Percentiles rank a stretch among this genome's conserved stretches.
These are phyloP conservation scores for Rhamphomyia laevipes DNA, from an alignment of 2,888 invertebrate genomes.

Conservation along the genomic window DNA sequence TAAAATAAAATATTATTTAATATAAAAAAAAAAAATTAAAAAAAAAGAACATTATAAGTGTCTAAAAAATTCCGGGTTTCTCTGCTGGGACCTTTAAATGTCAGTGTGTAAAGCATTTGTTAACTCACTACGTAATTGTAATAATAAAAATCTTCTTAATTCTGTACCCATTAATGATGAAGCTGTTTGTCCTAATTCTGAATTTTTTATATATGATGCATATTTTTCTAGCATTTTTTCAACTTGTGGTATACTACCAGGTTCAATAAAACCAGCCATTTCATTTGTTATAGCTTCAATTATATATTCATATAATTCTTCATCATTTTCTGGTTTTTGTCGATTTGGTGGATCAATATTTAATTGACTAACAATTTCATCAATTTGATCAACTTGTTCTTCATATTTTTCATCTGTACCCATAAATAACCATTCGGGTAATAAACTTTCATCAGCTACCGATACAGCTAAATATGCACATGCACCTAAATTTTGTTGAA, in stretches of 20 bases:
- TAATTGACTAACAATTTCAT: neutral
- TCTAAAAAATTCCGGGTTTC: no score
- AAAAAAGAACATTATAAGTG: no score
- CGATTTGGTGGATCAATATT: neutral
- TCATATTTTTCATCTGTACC: slow-evolving; percentile 2
- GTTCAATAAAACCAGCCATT: slow-evolving; percentile 20
- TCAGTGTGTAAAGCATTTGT: slow-evolving; percentile 13
- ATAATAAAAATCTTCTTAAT: slow-evolving; percentile 23
- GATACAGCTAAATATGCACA: slow-evolving; percentile 22
- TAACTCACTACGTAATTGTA: slow-evolving; percentile 28
- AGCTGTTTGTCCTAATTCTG: slow-evolving; percentile 4
- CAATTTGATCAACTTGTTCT: neutral
- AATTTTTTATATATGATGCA: slow-evolving; percentile 16
- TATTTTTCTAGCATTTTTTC: slow-evolving; percentile 25
- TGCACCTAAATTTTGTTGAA: slow-evolving; percentile 19
- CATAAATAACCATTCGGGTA: slow-evolving; percentile 16
- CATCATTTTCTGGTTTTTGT: neutral
- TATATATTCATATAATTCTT: neutral
- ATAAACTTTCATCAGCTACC: slow-evolving; percentile 15
- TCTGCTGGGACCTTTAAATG: no score
- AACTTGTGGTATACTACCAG: slow-evolving; percentile 18
- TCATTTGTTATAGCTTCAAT: slow-evolving; percentile 22
- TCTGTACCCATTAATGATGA: slow-evolving; percentile 11
- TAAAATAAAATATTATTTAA: no score
- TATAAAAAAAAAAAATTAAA: no score